Conservation (phyloP, 2,113 vertebrate genomes). For the Chunga burmeisteri region DNA sequence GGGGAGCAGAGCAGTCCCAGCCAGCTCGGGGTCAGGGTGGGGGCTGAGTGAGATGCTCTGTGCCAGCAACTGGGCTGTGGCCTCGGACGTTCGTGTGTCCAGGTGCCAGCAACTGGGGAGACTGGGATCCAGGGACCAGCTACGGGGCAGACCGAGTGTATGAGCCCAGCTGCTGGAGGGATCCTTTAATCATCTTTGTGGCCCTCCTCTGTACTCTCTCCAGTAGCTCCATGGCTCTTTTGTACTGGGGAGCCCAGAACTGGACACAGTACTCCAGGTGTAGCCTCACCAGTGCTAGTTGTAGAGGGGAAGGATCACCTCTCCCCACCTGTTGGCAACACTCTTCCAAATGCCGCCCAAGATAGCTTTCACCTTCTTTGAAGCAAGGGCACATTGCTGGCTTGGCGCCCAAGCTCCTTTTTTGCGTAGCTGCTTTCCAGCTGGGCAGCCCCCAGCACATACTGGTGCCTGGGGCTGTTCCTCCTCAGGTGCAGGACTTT, state of each 20-base stretch:
- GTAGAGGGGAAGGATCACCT: neutral
- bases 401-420: neutral
- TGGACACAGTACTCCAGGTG: too few species aligned
- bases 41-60: neutral
- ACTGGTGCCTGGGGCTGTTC: neutral
- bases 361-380: neutral
- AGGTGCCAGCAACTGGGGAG: neutral
- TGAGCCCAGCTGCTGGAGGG: too few species aligned
- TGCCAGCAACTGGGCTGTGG: neutral
- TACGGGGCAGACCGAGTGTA: too few species aligned
- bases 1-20: neutral
- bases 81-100: neutral
- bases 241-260: too few species aligned
- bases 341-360: neutral
- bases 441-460: neutral
- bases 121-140: too few species aligned
- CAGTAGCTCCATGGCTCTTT: too few species aligned
- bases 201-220: too few species aligned
- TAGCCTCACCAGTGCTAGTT: neutral
- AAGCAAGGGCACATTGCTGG: neutral
- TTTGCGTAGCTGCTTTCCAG: neutral
- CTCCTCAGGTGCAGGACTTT: neutral
- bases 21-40: neutral
- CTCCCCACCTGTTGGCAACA: neutral
- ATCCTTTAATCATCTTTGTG: too few species aligned